Evolutionary conservation across 2,797 vertebrate species (phyloP).

Genomic region (Picus viridis): DNA sequence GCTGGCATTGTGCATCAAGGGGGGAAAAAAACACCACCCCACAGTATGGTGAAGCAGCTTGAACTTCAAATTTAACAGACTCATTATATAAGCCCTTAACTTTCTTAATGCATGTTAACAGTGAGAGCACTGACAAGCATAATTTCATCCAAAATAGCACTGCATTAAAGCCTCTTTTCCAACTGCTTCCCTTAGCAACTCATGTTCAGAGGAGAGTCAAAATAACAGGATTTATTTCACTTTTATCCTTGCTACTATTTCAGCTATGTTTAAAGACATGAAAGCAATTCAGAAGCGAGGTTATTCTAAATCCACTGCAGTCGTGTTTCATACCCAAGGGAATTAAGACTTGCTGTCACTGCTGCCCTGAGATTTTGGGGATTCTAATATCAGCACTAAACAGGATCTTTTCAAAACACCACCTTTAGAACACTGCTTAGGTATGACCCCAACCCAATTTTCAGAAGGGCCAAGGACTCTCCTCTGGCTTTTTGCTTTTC

Average conservation of each 20-base stretch:
- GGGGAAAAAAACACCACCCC: not conserved
- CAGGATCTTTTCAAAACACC: not conserved
- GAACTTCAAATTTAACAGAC: slow-evolving; percentile 25
- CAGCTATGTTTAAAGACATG: slow-evolving; percentile 33
- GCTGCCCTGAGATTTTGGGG: not conserved
- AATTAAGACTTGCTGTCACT: not conserved
- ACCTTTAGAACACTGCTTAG: not conserved
- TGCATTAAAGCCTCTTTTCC: slow-evolving; percentile 38
- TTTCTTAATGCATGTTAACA: slow-evolving; percentile 28
- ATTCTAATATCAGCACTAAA: not conserved
- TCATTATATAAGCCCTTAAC: slow-evolving; percentile 3
- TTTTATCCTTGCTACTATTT: slow-evolving; percentile 44
- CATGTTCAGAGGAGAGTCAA: not conserved
- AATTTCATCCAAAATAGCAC: slow-evolving; percentile 40
- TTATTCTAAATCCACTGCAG: slow-evolving; percentile 30
- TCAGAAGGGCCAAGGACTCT: not conserved
- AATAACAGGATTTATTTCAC: slow-evolving; percentile 57
- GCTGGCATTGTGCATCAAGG: not conserved
- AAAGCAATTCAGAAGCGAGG: slow-evolving; percentile 31
- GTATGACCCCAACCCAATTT: not conserved
- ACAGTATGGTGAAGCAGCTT: slow-evolving; percentile 50
- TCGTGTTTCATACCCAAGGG: not conserved
- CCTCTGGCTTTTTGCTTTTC: not conserved
- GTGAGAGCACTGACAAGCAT: slow-evolving; percentile 30
- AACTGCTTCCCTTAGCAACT: slow-evolving; percentile 57